Conservation (phyloP, 1,140 invertebrate species). For the Dolichoris vasculosae region DNA sequence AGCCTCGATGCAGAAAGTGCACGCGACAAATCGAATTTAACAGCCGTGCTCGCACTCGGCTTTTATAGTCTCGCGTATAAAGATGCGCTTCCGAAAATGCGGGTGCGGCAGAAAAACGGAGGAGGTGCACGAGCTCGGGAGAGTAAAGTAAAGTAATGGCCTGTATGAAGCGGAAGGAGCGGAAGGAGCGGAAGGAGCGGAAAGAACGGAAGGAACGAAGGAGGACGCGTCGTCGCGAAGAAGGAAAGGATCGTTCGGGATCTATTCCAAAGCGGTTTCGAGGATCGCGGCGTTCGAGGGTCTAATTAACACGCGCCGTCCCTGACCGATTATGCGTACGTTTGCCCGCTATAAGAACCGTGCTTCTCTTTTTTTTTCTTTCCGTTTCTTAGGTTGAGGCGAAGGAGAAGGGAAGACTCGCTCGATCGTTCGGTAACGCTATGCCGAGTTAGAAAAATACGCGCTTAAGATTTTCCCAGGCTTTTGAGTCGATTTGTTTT, state of each 20-base stretch:
- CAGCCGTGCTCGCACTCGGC: slow-evolving; percentile 36
- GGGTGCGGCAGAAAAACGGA: not conserved
- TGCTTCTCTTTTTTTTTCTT: not conserved
- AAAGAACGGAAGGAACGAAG: slow-evolving; percentile 54
- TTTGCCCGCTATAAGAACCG: not conserved
- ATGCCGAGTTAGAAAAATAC: not conserved
- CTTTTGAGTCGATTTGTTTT: not conserved
- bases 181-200: slow-evolving; percentile 62
- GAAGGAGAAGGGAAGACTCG: too few relatives aligned
- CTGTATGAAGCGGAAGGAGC: slow-evolving; percentile 6
- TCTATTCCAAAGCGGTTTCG: not conserved
- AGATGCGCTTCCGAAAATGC: slow-evolving; percentile 7
- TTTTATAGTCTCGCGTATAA: slow-evolving; percentile 12
- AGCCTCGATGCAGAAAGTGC: not conserved
- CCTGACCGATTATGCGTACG: not conserved
- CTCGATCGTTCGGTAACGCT: not conserved
- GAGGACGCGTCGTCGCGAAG: too few relatives aligned
- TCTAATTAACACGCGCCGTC: slow-evolving; percentile 23
- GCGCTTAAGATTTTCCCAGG: slow-evolving; percentile 4
- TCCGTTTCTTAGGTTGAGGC: not conserved
- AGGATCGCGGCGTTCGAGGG: not conserved
- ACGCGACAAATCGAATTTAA: slow-evolving; percentile 30
- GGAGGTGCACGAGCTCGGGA: not conserved
- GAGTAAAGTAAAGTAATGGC: slow-evolving; percentile 36
- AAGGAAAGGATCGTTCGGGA: too few relatives aligned